phyloP scores from a whole-genome alignment of 2,113 vertebrate species.

The Neolamprologus sp. region DNA sequence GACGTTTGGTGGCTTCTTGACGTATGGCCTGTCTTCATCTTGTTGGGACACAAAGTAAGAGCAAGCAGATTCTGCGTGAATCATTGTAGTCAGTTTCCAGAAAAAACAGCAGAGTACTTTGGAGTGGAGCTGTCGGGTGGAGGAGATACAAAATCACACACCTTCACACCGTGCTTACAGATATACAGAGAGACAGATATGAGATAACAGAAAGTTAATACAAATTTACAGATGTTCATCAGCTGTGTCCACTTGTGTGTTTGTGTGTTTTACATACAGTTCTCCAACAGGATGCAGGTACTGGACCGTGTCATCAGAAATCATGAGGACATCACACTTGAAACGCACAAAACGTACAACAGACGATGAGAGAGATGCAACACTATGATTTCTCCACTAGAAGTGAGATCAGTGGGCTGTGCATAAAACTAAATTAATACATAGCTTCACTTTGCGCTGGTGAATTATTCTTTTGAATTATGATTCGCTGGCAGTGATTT shows the following conservation, averaged over 20 bases:
- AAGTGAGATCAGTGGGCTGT: background rate
- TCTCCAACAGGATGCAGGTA: background rate
- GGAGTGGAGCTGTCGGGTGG: background rate
- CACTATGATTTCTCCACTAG: background rate
- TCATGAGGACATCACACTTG: background rate
- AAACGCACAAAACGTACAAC: background rate
- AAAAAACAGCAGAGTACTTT: background rate
- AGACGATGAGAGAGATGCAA: rapidly evolving
- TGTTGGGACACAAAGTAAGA: background rate
- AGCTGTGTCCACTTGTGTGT: background rate
- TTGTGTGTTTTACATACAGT: background rate
- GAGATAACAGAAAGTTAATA: background rate
- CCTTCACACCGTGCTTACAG: background rate
- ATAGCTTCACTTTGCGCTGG: rapidly evolving
- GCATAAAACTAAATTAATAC: background rate
- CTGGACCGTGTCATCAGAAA: rapidly evolving
- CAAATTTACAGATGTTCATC: background rate
- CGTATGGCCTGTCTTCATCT: background rate
- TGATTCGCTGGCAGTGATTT: background rate
- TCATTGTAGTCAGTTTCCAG: background rate
- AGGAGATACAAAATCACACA: background rate
- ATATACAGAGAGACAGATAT: background rate
- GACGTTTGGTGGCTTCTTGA: background rate
- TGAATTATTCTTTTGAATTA: background rate
- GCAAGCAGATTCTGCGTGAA: background rate